Conservation (phyloP, 2,113 vertebrate species). For the Pluvianellus socialis region DNA sequence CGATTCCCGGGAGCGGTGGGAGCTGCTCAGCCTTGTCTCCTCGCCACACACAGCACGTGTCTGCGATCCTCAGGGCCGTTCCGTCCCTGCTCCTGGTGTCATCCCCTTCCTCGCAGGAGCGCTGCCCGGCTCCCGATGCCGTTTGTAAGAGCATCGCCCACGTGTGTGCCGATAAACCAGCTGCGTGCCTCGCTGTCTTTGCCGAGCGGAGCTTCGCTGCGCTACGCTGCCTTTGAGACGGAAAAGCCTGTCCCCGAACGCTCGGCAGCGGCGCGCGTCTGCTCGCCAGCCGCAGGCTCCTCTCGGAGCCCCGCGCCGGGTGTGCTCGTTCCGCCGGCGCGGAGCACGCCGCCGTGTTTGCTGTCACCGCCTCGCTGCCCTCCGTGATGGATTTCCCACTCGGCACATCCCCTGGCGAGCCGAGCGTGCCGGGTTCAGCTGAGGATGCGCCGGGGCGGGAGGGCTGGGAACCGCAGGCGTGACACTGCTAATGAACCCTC, state of each 20-base stretch:
- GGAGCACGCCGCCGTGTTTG: neutral
- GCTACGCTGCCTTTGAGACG: neutral
- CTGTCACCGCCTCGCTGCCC: neutral
- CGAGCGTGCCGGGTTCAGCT: neutral
- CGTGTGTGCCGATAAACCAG: neutral
- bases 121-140: neutral
- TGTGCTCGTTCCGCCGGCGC: neutral
- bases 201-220: neutral
- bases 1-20: neutral
- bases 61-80: neutral
- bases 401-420: neutral
- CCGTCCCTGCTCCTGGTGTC: neutral
- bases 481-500: neutral
- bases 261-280: neutral
- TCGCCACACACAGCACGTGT: fast-evolving
- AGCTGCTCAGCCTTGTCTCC: neutral
- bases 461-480: neutral
- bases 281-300: neutral
- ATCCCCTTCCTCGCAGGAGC: neutral
- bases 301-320: neutral
- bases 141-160: neutral
- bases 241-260: neutral
- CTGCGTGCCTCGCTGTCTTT: neutral
- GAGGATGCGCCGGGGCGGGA: neutral
- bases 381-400: neutral